Conservation (phyloP, 2,888 invertebrate genomes). For the Cheilosia impressa region DNA sequence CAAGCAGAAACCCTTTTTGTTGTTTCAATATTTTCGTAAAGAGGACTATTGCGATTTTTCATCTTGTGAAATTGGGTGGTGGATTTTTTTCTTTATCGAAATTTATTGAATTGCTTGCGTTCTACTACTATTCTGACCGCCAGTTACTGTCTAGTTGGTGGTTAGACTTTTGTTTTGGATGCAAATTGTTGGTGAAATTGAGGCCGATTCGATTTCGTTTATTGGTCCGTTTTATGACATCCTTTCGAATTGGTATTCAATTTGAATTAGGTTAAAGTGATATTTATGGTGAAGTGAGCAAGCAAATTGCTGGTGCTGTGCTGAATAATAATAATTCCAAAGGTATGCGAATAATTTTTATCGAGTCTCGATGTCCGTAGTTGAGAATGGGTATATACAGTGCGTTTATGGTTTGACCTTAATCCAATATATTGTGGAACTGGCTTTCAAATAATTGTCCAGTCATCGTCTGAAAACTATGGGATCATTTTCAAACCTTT, state of each 20-base stretch:
- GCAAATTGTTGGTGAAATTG: slow-evolving; percentile 32
- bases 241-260: slow-evolving; percentile 39
- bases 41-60: slow-evolving; percentile 44
- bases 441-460: too few species aligned
- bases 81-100: slow-evolving; percentile 29
- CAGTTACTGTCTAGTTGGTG: slow-evolving; percentile 15
- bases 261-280: slow-evolving; percentile 56
- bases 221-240: slow-evolving; percentile 44
- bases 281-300: slow-evolving; percentile 51
- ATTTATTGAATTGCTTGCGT: slow-evolving; percentile 50
- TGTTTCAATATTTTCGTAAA: not conserved
- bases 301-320: slow-evolving; percentile 17
- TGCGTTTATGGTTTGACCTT: too few species aligned
- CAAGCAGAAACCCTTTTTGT: slow-evolving; percentile 29
- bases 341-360: slow-evolving; percentile 20
- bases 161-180: slow-evolving; percentile 20
- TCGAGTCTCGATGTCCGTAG: too few species aligned
- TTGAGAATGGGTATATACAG: too few species aligned
- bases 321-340: slow-evolving; percentile 41
- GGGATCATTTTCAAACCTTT: too few species aligned
- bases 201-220: slow-evolving; percentile 58
- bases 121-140: slow-evolving; percentile 22
- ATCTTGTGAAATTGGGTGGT: slow-evolving; percentile 30
- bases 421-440: too few species aligned
- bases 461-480: too few species aligned